Evolutionary conservation across 2,113 vertebrate species (phyloP).

Genomic region (Anas platyrhynchos): DNA sequence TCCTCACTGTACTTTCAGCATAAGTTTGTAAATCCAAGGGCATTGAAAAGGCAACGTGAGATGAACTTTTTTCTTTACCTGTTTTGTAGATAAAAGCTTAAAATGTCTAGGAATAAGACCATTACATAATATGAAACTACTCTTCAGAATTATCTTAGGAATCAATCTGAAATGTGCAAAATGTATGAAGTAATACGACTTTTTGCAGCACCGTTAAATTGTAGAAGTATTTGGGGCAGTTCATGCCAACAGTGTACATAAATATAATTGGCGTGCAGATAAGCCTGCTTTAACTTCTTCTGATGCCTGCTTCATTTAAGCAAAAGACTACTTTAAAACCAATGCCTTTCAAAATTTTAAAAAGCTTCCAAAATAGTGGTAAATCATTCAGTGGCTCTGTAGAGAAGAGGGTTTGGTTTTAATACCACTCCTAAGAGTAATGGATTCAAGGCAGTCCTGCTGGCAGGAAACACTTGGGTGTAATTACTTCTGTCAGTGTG

Average conservation of each 20-base stretch:
- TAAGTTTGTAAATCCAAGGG: not conserved
- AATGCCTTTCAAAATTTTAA: not conserved
- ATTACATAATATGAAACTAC: not conserved
- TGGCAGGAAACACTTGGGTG: not conserved
- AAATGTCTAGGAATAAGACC: not conserved
- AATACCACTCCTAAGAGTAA: not conserved
- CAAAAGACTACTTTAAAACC: not conserved
- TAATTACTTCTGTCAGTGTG: not conserved
- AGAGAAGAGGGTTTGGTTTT: not conserved
- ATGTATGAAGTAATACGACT: not conserved
- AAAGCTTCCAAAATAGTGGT: not conserved
- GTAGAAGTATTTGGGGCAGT: not conserved
- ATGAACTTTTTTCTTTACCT: not conserved
- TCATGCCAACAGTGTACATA: fast-evolving
- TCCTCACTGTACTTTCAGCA: not conserved
- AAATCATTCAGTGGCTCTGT: not conserved
- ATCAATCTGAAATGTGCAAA: not conserved
- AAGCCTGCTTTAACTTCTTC: not conserved
- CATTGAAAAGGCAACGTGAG: not conserved
- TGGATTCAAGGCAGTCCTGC: not conserved
- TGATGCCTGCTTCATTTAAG: not conserved
- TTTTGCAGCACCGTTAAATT: not conserved
- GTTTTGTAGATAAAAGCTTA: not conserved
- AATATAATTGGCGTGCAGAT: not conserved
- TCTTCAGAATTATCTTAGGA: not conserved